phyloP scores from a whole-genome alignment of 2,888 invertebrate species.

The Stictocephala bisonia region DNA sequence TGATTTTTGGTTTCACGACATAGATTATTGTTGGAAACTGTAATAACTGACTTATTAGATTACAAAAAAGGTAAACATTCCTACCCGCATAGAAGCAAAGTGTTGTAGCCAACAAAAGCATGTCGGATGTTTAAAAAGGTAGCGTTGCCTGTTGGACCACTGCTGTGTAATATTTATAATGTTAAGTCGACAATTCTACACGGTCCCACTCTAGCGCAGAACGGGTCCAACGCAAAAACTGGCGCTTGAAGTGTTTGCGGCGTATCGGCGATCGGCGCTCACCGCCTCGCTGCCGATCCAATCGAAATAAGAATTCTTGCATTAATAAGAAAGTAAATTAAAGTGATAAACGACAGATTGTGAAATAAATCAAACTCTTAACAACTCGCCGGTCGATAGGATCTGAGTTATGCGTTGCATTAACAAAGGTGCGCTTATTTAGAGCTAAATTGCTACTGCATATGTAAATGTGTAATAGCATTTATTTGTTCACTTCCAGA shows the following conservation, averaged over 20 bases:
- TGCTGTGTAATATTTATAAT: too few relatives aligned
- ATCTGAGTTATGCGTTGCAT: slow-evolving; percentile 29
- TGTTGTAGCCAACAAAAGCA: too few relatives aligned
- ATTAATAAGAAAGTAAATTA: slow-evolving; percentile 41
- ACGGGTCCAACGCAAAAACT: neutral
- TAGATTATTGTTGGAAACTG: too few relatives aligned
- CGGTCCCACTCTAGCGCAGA: neutral
- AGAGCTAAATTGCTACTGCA: slow-evolving; percentile 37
- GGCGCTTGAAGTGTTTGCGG: too few relatives aligned
- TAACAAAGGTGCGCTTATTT: slow-evolving; percentile 32
- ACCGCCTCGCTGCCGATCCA: neutral
- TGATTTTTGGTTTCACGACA: too few relatives aligned
- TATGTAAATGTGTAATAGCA: slow-evolving; percentile 27
- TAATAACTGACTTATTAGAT: too few relatives aligned
- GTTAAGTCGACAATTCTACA: neutral
- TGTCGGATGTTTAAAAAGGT: too few relatives aligned
- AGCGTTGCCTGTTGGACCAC: too few relatives aligned
- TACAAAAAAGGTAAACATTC: too few relatives aligned
- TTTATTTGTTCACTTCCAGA: slow-evolving; percentile 37
- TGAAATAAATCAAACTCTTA: slow-evolving; percentile 35
- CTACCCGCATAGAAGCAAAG: too few relatives aligned
- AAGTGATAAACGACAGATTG: slow-evolving; percentile 36
- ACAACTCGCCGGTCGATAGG: slow-evolving; percentile 21
- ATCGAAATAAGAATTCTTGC: slow-evolving; percentile 28
- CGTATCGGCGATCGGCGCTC: slow-evolving; percentile 14